These are phyloP conservation scores for Ectobius pallidus DNA, from an alignment of 2,888 invertebrate genomes.

Conservation along the genomic window DNA sequence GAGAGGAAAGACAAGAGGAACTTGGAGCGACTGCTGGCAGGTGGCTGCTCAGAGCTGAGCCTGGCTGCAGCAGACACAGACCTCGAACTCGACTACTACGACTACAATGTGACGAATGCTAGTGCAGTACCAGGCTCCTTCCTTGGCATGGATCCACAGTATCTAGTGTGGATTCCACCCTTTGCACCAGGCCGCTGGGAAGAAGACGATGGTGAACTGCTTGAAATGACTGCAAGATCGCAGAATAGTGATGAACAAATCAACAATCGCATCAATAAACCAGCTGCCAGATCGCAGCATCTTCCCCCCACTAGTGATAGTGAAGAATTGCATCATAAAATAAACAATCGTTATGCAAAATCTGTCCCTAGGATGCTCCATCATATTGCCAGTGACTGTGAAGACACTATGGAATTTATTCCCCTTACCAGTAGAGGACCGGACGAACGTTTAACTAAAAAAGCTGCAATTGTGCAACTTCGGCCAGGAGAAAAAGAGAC, in stretches of 20 bases:
- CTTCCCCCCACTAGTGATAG: neutral
- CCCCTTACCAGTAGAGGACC: conserved; percentile 12
- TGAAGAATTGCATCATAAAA: neutral
- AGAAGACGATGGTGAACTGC: conserved; percentile 1
- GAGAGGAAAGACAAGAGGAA: conserved; percentile 81
- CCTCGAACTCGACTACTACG: conserved; percentile 86
- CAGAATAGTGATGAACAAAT: neutral
- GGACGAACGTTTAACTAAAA: neutral
- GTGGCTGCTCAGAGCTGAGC: conserved; percentile 72
- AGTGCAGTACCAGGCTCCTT: conserved; percentile 81
- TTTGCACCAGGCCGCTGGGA: conserved; percentile 41
- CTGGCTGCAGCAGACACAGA: conserved; percentile 74
- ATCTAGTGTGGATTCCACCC: conserved; percentile 87
- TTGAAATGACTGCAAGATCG: neutral
- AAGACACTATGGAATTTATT: neutral
- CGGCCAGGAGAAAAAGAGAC: conserved; percentile 64
- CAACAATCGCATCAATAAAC: neutral
- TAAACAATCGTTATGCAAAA: neutral
- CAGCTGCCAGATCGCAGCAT: neutral
- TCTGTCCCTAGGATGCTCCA: too few species aligned
- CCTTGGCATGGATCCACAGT: conserved; percentile 87
- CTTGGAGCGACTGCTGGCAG: conserved; percentile 68
- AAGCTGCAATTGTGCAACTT: conserved; percentile 29
- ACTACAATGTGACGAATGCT: conserved; percentile 84
- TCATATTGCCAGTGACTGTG: too few species aligned